Evolutionary conservation across 2,113 vertebrate genomes (phyloP).

Genomic region (Cottus gobio): DNA sequence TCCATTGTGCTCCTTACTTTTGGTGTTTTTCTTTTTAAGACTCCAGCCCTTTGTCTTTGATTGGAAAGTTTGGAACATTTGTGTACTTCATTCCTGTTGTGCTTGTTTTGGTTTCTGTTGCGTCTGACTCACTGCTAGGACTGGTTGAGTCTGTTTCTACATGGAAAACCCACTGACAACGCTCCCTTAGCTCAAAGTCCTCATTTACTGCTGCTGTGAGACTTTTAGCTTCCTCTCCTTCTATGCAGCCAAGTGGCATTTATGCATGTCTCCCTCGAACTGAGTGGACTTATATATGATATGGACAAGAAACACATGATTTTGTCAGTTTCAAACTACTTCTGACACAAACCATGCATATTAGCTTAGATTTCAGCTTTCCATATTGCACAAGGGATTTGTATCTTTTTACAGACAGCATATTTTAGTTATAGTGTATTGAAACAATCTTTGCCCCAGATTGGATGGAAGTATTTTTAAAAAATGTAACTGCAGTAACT

Average conservation of each 20-base stretch:
- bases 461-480: conserved; percentile 23
- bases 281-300: too few species aligned
- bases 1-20: conserved; percentile 28
- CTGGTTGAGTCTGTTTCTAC: neutral
- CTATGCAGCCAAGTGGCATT: neutral
- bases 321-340: neutral
- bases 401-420: neutral
- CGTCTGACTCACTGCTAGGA: neutral
- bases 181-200: neutral
- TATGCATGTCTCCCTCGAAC: neutral
- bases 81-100: neutral
- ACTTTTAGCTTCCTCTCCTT: neutral
- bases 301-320: neutral
- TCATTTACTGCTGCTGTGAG: neutral
- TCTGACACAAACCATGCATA: neutral
- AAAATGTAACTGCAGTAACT: too few species aligned
- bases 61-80: neutral
- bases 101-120: neutral
- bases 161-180: neutral
- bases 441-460: conserved; percentile 22
- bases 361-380: neutral
- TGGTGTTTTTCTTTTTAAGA: conserved; percentile 5
- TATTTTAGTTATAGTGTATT: conserved; percentile 11
- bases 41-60: neutral
- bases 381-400: neutral